Conservation (phyloP, 2,113 vertebrate genomes). For the Hippocampus guttulatus region DNA sequence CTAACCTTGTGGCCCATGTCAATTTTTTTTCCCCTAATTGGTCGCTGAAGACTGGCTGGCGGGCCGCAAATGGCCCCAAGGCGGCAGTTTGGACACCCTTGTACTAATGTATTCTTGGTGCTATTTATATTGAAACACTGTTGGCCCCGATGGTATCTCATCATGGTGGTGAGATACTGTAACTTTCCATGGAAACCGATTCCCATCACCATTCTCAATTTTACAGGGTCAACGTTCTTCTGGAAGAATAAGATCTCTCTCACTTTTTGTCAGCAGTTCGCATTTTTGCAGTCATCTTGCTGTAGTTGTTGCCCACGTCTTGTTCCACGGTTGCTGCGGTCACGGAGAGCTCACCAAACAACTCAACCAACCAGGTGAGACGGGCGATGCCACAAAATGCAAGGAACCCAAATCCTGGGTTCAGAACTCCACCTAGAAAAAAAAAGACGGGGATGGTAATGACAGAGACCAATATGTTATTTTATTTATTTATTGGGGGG, state of each 20-base stretch:
- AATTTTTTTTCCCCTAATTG: too few species aligned
- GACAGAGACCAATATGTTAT: background rate
- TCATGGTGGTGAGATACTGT: background rate
- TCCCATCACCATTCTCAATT: background rate
- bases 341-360: conserved; percentile 86
- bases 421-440: conserved; percentile 74
- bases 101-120: background rate
- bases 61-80: too few species aligned
- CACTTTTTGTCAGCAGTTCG: conserved; percentile 77
- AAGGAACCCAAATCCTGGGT: conserved; percentile 78
- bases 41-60: too few species aligned
- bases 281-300: conserved; percentile 83
- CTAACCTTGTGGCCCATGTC: too few species aligned
- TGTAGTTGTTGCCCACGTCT: conserved; percentile 69
- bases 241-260: conserved; percentile 19
- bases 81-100: too few species aligned
- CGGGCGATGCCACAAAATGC: conserved; percentile 86
- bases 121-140: too few species aligned
- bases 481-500: too few species aligned
- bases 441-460: background rate
- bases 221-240: background rate
- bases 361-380: conserved; percentile 86
- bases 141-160: background rate
- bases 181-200: background rate
- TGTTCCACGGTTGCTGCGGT: conserved; percentile 75